Evolutionary conservation across 2,888 invertebrate genomes (phyloP).

Genomic region (Eugnorisma glareosa): DNA sequence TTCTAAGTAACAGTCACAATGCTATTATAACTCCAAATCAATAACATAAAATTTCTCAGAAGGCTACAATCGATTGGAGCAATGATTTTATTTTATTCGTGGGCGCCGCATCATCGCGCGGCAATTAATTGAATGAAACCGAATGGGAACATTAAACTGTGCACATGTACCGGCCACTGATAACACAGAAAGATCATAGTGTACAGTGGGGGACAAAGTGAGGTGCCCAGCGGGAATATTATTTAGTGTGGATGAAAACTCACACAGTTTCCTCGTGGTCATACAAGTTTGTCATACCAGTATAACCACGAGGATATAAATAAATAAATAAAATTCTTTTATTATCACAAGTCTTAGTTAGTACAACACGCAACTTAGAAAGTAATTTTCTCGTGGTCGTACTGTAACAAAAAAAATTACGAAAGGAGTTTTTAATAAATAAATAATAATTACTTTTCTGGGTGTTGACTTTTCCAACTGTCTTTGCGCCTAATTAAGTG

Average conservation of each 20-base stretch:
- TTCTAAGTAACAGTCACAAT: slow-evolving; percentile 35
- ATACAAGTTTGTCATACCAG: no score
- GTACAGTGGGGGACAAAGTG: slow-evolving; percentile 74
- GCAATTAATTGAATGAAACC: slow-evolving; percentile 86
- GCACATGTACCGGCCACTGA: slow-evolving; percentile 87
- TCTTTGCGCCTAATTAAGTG: no score
- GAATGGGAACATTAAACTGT: slow-evolving; percentile 88
- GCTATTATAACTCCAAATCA: slow-evolving; percentile 18
- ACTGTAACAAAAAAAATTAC: no score
- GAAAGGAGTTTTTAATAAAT: no score
- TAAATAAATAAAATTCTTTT: no score
- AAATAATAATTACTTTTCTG: no score
- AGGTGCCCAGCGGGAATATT: slow-evolving; percentile 20
- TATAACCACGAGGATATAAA: no score
- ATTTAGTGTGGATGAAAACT: not conserved
- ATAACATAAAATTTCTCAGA: slow-evolving; percentile 49
- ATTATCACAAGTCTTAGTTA: no score
- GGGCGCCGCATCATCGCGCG: slow-evolving; percentile 68
- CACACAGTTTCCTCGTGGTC: no score
- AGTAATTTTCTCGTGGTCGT: no score
- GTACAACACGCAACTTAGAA: no score
- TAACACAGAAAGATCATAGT: slow-evolving; percentile 84
- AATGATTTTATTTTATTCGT: slow-evolving; percentile 64
- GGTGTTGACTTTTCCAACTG: not conserved
- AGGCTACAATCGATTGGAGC: slow-evolving; percentile 27